Evolutionary conservation across 2,888 invertebrate species (phyloP).

Genomic region (Amaurobius ferox): DNA sequence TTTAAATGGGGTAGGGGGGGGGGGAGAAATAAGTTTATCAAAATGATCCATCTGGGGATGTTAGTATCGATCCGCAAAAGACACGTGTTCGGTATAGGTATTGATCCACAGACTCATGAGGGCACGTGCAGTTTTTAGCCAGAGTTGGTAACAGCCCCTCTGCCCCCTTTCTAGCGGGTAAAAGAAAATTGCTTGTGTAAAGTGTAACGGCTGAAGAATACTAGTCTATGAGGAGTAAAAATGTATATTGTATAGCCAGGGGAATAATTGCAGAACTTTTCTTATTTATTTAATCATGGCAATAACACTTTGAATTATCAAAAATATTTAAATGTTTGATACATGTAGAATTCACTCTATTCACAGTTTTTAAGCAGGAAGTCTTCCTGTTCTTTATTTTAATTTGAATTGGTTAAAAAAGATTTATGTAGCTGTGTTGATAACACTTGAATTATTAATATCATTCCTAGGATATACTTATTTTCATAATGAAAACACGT

Average conservation of each 20-base stretch:
- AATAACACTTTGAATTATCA: no score
- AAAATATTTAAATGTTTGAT: no score
- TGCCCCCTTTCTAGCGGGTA: neutral
- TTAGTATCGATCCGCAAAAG: slow-evolving; percentile 54
- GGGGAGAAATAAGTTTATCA: neutral
- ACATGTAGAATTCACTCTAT: no score
- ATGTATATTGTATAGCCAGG: neutral
- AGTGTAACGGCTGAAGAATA: neutral
- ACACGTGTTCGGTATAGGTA: slow-evolving; percentile 65
- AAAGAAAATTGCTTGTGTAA: neutral
- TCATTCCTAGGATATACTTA: no score
- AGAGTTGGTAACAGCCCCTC: slow-evolving; percentile 28
- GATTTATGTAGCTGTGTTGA: no score
- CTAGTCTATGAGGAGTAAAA: neutral
- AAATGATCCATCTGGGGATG: slow-evolving; percentile 33
- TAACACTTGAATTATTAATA: no score
- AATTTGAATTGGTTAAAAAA: no score
- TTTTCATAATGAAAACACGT: no score
- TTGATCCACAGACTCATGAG: slow-evolving; percentile 45
- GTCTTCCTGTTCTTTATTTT: no score
- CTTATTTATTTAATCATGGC: neutral
- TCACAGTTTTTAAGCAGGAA: no score
- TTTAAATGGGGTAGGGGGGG: no score
- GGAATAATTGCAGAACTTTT: neutral
- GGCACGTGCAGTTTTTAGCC: slow-evolving; percentile 51